Evolutionary conservation across 2,113 vertebrate species (phyloP).

Genomic region (Prolemur simus): DNA sequence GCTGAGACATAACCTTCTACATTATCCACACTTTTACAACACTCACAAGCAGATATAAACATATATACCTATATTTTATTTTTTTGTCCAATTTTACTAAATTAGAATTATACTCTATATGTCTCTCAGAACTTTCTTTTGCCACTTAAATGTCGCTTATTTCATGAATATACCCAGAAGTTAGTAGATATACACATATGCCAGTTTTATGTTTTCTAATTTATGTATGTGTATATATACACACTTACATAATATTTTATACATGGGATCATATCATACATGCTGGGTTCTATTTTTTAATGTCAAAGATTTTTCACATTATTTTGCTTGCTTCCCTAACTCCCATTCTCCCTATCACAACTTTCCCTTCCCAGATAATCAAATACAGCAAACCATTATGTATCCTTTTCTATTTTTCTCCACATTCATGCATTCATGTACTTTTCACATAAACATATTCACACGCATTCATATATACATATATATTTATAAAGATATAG

Average conservation of each 20-base stretch:
- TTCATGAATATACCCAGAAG: background rate
- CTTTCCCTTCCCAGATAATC: background rate
- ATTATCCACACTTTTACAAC: background rate
- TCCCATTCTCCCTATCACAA: background rate
- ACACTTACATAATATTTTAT: background rate
- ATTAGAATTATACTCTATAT: background rate
- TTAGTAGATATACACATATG: background rate
- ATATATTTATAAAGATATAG: background rate
- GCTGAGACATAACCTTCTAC: background rate
- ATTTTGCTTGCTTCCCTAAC: background rate
- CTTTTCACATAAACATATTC: background rate
- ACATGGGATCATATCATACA: background rate
- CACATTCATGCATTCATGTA: background rate
- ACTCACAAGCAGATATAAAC: background rate
- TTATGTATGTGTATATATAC: background rate
- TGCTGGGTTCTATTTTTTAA: background rate
- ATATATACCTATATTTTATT: background rate
- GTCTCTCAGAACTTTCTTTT: background rate
- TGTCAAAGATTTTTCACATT: background rate
- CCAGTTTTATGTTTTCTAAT: background rate
- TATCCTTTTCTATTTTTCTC: background rate
- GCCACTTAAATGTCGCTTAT: background rate
- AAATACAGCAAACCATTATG: background rate
- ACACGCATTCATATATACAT: background rate
- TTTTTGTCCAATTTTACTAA: background rate